Base-by-base conservation (phyloP, 2,113 vertebrate species). In the Athene cunicularia region DNA sequence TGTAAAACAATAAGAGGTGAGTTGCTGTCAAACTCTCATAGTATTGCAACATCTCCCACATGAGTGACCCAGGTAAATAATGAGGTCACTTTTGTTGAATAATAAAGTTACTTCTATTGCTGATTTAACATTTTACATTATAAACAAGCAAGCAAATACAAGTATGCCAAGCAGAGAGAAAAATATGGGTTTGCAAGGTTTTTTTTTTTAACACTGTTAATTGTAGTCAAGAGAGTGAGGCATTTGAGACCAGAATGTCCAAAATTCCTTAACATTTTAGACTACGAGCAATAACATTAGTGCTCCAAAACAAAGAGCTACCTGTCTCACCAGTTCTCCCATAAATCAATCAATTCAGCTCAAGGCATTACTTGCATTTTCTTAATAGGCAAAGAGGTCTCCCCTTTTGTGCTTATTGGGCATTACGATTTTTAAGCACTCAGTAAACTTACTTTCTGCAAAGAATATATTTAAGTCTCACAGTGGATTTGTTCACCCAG, bases 161-260 rank as follows among this genome's bases (percentile, higher is more conserved):
- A 2, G 3, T 18, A 47, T 9, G 20, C 7, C 12, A 53, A 19
- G 8, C 52, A 80, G 5, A 33, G 12, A 76, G 26, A 76, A 77
- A 88, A 47, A 2, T 2, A 9, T 2, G 12, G 3, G 33, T 4
- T 64, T 58, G 30, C 6, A 14, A 5, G 5, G 35, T 37, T 32
- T 71, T 63, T 49, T 20, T 66, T 81, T 47, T 52, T 35, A 73
- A 52, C 30, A 52, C 27, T 67, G 28, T 45, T 73, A 53, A 20
- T 6, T 11, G 39, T 1, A 2, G 28, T 16, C 28, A 64, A 43
- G n/a, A 74, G 2, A 63, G 15, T 5, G 45, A 73, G 30, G 27
- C 24, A 80, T 50, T 45, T 66, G 35, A 77, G 45, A 86, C 11
- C 24, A 59, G 8, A 21, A 60, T 3, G 12, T 27, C 32, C n/a